Conservation (phyloP, 2,113 vertebrate species). For the Prunella fulvescens region DNA sequence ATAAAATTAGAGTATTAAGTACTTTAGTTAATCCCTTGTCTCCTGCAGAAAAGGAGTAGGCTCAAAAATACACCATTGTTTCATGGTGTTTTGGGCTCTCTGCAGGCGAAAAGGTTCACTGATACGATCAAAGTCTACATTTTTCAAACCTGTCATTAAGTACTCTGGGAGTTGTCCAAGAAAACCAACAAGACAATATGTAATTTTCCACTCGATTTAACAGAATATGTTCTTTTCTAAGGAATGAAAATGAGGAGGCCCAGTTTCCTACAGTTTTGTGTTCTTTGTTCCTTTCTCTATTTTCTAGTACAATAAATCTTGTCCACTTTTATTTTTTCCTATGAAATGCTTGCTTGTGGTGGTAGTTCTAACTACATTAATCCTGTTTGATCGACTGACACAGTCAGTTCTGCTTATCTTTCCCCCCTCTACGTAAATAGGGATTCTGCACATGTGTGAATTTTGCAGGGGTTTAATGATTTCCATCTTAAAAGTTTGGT, state of each 20-base stretch:
- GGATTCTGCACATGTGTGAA: neutral
- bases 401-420: neutral
- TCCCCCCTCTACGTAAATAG: neutral
- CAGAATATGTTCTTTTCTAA: slow-evolving; percentile 36
- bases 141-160: slow-evolving; percentile 35
- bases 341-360: neutral
- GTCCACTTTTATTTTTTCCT: neutral
- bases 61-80: neutral
- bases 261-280: slow-evolving; percentile 16
- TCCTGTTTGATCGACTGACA: neutral
- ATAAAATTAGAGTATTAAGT: neutral
- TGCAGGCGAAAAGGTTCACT: neutral
- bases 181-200: slow-evolving; percentile 42
- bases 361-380: neutral
- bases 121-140: neutral
- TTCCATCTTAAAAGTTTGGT: neutral
- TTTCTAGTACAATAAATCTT: slow-evolving; percentile 5
- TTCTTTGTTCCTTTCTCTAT: slow-evolving; percentile 9
- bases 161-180: slow-evolving; percentile 15
- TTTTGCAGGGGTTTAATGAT: neutral
- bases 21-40: neutral
- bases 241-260: slow-evolving; percentile 45
- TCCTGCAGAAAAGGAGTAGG: neutral
- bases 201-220: slow-evolving; percentile 51
- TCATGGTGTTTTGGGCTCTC: neutral